These are phyloP conservation scores for Sebastes kiyomatsui DNA, from an alignment of 2,797 vertebrate species.

Conservation along the genomic window DNA sequence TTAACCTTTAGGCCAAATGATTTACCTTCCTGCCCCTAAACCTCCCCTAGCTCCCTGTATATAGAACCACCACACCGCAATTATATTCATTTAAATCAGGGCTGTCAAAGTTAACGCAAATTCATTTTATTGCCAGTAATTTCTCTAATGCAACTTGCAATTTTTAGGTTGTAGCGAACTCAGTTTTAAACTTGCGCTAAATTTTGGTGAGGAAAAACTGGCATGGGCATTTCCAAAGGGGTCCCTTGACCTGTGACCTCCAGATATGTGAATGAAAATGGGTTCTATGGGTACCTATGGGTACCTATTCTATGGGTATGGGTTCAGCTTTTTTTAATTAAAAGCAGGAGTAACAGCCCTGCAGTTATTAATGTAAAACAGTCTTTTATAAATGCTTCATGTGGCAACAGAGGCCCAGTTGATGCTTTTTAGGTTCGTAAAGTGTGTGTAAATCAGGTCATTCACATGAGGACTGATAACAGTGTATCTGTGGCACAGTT, in stretches of 20 bases:
- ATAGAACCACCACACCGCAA: slow-evolving; percentile 6
- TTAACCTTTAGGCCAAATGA: slow-evolving; percentile 30
- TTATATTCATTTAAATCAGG: neutral
- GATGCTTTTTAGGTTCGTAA: slow-evolving; percentile 7
- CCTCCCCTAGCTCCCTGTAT: slow-evolving; percentile 2
- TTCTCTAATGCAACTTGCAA: too few species aligned
- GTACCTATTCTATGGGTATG: too few species aligned
- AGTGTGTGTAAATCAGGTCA: slow-evolving; percentile 35
- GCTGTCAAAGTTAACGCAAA: too few species aligned
- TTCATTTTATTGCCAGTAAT: too few species aligned
- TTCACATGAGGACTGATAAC: slow-evolving; percentile 21
- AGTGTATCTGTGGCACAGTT: slow-evolving; percentile 14
- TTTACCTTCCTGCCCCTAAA: slow-evolving; percentile 4
- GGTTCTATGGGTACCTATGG: too few species aligned
- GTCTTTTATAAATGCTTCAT: neutral
- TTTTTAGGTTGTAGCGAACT: too few species aligned
- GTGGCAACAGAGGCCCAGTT: neutral
- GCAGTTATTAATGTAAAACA: neutral
- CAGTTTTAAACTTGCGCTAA: too few species aligned
- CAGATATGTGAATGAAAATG: too few species aligned
- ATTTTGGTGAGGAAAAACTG: too few species aligned
- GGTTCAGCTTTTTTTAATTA: neutral
- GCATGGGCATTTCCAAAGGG: too few species aligned
- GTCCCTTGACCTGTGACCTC: too few species aligned
- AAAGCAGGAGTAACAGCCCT: neutral